These are phyloP conservation scores for Orbicella faveolata DNA, from an alignment of 64 coral and sea anemone genomes.

Conservation along the genomic window DNA sequence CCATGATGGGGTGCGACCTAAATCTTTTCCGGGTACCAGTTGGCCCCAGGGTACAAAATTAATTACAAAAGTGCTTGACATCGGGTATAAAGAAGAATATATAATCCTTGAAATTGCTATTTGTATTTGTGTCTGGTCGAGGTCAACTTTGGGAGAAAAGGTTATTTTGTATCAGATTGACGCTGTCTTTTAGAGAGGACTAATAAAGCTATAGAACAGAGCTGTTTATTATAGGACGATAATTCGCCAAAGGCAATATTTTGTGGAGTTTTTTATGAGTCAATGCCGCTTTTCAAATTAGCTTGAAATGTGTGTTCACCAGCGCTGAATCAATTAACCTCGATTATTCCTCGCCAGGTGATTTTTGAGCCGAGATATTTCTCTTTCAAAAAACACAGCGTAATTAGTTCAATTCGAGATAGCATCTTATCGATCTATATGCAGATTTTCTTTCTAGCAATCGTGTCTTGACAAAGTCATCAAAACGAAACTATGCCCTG, in stretches of 20 bases:
- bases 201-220: background rate
- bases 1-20: background rate
- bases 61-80: background rate
- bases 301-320: background rate
- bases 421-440: background rate
- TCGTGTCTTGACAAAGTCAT: background rate
- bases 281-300: conserved; percentile 4
- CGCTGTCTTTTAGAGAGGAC: background rate
- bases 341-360: conserved; percentile 8
- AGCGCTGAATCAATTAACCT: conserved; percentile 9
- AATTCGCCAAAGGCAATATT: background rate
- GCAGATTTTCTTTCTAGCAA: background rate
- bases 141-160: conserved; percentile 5
- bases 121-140: background rate
- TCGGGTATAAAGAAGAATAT: background rate
- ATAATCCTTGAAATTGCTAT: background rate
- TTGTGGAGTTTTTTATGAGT: background rate
- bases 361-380: background rate
- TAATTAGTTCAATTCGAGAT: conserved; percentile 27
- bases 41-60: background rate
- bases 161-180: conserved; percentile 21
- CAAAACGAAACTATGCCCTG: background rate
- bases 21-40: background rate
- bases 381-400: background rate
- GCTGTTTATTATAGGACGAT: background rate